Base-by-base conservation (phyloP, 2,888 invertebrate genomes). In the Amphipyra tragopoginis region DNA sequence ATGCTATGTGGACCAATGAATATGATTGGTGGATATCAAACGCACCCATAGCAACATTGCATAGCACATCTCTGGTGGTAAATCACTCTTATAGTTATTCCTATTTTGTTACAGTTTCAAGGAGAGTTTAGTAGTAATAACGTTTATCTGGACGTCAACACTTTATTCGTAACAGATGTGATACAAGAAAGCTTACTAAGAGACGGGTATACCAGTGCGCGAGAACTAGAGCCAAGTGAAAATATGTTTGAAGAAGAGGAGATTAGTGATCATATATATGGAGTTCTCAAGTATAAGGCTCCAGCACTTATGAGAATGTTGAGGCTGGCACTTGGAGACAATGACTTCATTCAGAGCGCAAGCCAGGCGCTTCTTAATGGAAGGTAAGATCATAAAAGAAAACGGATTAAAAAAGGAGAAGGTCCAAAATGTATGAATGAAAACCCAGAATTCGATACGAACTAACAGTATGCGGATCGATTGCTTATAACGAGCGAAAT, bases 121-220 rank as follows among this genome's bases (percentile, higher is more conserved):
- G 62, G 66, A 0, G 77, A 82, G 11, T 36, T 74, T 0, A 6
- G 52, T 0, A 82, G 74, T 0, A 44, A 50, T 6, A 88, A 89
- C 44, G 64, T 80, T 0, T 79, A 83, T 3, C 72, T 88, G 2
- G 94, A 94, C 42, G 79, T 90, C 11, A 82, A 93, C 38, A 87
- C 92, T 0, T 69, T 94, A 47, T 94, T 94, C 47, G 85, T 89
- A 8, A 84, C 90, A 1, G 93, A 94, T 14, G 71, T 94, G 0
- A 88, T 94, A 10, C 93, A 93, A 84, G 93, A 94, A 53, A 88
- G 90, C 67, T 73, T 94, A 7, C 80, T 87, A 0, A 78, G 76
- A 3, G 94, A 94, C 60, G 84, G 85, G 0, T 91, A 89, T 45
- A 6, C 55, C 0, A 73, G 59, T 36, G 71, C 87, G 0, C 65